Base-by-base conservation (phyloP, 2,888 invertebrate species). In the Ectemnius lituratus region DNA sequence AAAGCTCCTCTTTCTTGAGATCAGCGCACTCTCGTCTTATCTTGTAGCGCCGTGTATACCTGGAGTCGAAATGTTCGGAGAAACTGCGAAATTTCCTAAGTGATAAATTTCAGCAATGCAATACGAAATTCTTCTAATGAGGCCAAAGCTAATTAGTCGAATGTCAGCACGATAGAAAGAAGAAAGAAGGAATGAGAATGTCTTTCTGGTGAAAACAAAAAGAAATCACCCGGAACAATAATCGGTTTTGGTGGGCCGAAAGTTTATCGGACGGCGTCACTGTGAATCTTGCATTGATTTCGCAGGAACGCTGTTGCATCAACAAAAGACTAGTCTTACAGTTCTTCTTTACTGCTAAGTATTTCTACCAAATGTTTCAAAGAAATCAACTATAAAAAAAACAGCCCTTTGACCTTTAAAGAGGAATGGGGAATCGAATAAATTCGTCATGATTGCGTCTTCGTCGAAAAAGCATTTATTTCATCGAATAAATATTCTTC, bases 401-500 rank as follows among this genome's bases (percentile, higher is more conserved):
- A 5, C 8, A 37, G 37, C 37, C 37, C 37, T 37, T 37, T 23
- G 23, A 11, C 37, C 37, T 11, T 4, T 6, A 1, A 37, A 0
- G 8, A 37, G 37, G 37, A 23, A 37, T 37, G 11, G 28, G 56
- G 20, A 37, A 52, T 49, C 27, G 68, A 71, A 62, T 75, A 69
- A 81, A 81, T 71, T 46, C 57, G 23, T 2, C 58, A 73, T 61
- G 52, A 66, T 65, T 47, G 28, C 23, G 27, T 28, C 45, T 86
- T 86, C 85, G 75, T 85, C 84, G 86, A 87, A 87, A 88, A 88
- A 87, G 86, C 87, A 86, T 88, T 88, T 89, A 89, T 88, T 89
- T 88, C 80, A 83, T 88, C 84, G 87, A 88, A 89, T 89, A 89
- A 89, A 89, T 89, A 89, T 89, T 88, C 82, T 83, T 86, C 87